A percentile compares a stretch with the other conserved stretches of the same genome.
Conservation (phyloP, 1,140 invertebrate species). For the Microplitis mediator region DNA sequence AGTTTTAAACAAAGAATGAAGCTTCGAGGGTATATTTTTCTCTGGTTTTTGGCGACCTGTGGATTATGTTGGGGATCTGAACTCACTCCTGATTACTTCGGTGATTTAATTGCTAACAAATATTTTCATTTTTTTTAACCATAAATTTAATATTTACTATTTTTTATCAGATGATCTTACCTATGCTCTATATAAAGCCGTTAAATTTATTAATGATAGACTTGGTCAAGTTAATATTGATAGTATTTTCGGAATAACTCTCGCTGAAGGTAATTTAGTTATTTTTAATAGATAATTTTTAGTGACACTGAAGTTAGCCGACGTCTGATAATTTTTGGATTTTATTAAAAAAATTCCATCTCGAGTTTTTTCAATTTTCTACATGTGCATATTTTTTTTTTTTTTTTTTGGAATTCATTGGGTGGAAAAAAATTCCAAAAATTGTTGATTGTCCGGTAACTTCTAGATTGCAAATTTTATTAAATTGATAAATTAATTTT, state of each 20-base stretch:
- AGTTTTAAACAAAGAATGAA: neutral
- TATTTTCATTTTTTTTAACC: no score
- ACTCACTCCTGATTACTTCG: neutral
- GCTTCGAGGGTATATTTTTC: neutral
- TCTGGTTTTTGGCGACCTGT: neutral
- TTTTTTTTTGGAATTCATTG: no score
- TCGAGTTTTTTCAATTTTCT: no score
- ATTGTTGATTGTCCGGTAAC: no score
- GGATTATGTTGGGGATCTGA: neutral
- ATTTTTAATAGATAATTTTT: no score
- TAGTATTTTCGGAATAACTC: slow-evolving; percentile 44
- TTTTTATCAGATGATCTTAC: slow-evolving; percentile 11
- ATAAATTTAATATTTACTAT: neutral
- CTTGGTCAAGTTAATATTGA: slow-evolving; percentile 48
- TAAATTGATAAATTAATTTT: neutral
- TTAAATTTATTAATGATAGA: slow-evolving; percentile 40
- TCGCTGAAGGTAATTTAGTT: slow-evolving; percentile 44
- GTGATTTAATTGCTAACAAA: neutral
- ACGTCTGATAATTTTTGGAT: no score
- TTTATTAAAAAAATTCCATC: no score
- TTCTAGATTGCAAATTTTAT: slow-evolving; percentile 7
- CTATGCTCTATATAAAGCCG: slow-evolving; percentile 34
- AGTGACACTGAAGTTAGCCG: no score
- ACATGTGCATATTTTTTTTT: no score
- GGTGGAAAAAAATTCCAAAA: no score